These are phyloP conservation scores for Microplitis demolitor DNA, from an alignment of 1,140 invertebrate genomes.

Conservation along the genomic window DNA sequence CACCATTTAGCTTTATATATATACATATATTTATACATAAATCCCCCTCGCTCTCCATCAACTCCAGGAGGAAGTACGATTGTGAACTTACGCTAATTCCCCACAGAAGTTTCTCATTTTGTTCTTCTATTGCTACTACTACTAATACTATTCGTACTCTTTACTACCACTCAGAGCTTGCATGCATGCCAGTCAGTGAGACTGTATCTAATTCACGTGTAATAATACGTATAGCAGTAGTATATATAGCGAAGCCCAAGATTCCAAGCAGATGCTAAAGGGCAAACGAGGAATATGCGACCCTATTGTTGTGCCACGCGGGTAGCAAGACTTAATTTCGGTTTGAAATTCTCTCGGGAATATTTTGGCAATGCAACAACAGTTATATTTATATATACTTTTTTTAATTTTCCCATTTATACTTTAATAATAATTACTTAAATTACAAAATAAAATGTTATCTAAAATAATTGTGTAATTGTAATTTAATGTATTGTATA, in stretches of 20 bases:
- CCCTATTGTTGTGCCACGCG: neutral
- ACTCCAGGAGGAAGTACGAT: constrained; percentile 23
- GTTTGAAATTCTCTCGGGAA: constrained; percentile 4
- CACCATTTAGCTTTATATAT: neutral
- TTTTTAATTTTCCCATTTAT: neutral
- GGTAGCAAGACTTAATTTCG: constrained; percentile 16
- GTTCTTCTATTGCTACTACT: neutral
- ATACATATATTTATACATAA: neutral
- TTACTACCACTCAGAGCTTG: neutral
- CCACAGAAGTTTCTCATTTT: constrained; percentile 32
- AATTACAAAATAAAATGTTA: no score
- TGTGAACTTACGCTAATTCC: constrained; percentile 31
- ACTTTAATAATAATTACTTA: no score
- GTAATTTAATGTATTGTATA: no score
- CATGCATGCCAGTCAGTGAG: constrained; percentile 15
- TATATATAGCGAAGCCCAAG: neutral
- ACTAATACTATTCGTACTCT: no score
- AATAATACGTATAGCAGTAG: neutral
- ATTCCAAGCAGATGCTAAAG: constrained; percentile 4
- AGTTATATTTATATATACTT: neutral
- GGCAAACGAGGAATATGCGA: constrained; percentile 19
- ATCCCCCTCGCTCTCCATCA: neutral
- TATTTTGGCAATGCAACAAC: neutral
- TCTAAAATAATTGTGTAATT: no score
- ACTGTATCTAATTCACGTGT: constrained; percentile 18